Evolutionary conservation across 1,140 invertebrate species (phyloP).

Genomic region (Zelostemma sp.): DNA sequence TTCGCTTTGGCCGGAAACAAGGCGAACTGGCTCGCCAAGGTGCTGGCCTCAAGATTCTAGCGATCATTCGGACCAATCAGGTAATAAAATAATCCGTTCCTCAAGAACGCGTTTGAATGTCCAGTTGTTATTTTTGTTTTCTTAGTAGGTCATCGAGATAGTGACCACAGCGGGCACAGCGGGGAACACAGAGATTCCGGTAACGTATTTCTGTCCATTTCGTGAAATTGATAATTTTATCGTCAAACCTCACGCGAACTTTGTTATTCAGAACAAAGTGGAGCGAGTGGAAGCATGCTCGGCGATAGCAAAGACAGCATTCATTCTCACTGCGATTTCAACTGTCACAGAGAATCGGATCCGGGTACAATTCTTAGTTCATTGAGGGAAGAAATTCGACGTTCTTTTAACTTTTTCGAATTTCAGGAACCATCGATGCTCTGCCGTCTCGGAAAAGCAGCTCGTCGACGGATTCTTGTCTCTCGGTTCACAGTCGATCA

Average conservation of each 20-base stretch:
- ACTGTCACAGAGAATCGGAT: constrained; percentile 60
- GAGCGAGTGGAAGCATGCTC: constrained; percentile 61
- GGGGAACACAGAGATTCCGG: constrained; percentile 65
- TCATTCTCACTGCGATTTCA: constrained; percentile 61
- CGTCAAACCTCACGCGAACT: neutral
- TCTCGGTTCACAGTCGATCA: constrained; percentile 74
- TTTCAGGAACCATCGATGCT: constrained; percentile 54
- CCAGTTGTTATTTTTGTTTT: constrained; percentile 13
- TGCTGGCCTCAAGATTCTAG: constrained; percentile 65
- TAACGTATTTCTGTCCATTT: constrained; percentile 38
- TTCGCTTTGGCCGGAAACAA: constrained; percentile 60
- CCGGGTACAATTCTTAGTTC: no score
- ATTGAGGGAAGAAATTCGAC: constrained; percentile 45
- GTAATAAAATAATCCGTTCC: constrained; percentile 28
- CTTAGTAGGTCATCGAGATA: constrained; percentile 57
- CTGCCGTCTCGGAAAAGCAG: constrained; percentile 75
- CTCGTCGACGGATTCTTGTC: constrained; percentile 75
- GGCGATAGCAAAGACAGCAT: constrained; percentile 67
- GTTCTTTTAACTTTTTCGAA: constrained; percentile 42
- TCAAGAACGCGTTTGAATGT: no score
- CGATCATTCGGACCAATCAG: constrained; percentile 66
- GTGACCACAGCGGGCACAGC: constrained; percentile 61
- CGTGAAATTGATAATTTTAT: constrained; percentile 4
- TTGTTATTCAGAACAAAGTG: constrained; percentile 59
- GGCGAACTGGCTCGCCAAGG: constrained; percentile 52